These are phyloP conservation scores for Danaus melanippus DNA, from an alignment of 1,140 invertebrate species.

Conservation along the genomic window DNA sequence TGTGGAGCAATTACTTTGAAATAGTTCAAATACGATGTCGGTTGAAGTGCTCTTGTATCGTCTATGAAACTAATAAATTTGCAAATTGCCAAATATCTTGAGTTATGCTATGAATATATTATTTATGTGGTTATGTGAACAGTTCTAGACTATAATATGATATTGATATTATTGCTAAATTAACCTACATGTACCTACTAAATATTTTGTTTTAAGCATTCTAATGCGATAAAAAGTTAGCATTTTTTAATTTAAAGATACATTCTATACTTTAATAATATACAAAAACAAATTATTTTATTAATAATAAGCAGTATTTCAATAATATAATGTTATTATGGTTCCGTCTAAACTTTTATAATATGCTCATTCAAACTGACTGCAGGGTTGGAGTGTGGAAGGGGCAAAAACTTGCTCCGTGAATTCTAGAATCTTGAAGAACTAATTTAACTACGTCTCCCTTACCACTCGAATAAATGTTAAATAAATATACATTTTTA, in stretches of 20 bases:
- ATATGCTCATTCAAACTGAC: slow-evolving; percentile 51
- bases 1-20: slow-evolving; percentile 59
- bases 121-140: no score
- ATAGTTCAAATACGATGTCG: slow-evolving; percentile 52
- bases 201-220: no score
- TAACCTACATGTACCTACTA: no score
- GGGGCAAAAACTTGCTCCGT: slow-evolving; percentile 51
- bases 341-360: slow-evolving; percentile 59
- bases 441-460: slow-evolving; percentile 67
- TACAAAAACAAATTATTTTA: no score
- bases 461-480: slow-evolving; percentile 62
- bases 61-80: slow-evolving; percentile 44
- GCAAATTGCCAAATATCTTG: slow-evolving; percentile 30
- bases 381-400: slow-evolving; percentile 26
- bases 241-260: no score
- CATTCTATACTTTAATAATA: no score
- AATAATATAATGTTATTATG: slow-evolving; percentile 30
- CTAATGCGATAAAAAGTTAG: no score
- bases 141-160: neutral
- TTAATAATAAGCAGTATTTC: slow-evolving; percentile 20
- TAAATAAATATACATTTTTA: slow-evolving; percentile 46
- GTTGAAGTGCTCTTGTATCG: slow-evolving; percentile 39
- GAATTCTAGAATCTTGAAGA: slow-evolving; percentile 61
- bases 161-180: no score
- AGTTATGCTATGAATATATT: no score